Evolutionary conservation across 2,888 invertebrate species (phyloP), one percentile per base, ranked within the genome.

Genomic region (Macrophya annulata): DNA sequence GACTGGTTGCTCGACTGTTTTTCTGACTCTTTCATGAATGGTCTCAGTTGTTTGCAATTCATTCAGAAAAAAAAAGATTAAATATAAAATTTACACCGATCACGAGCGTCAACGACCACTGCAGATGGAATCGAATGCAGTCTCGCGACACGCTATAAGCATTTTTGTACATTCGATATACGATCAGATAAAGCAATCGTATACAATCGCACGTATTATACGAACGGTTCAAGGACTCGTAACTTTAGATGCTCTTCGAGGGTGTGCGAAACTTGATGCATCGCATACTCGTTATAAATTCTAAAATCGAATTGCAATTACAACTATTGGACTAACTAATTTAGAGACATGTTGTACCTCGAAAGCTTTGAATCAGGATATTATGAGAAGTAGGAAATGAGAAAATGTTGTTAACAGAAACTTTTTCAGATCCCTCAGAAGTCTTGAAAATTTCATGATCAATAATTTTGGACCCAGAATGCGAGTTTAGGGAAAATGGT

Each of bases 21-120:
- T 77, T 40, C 51, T n/a, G 4, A 55, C 51, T 77, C 21, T 77
- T 12, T 81, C 59, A 81, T 81, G 62, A 81, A 81, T 81, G 81
- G 81, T 59, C 81, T 37, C 25, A 37, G 31, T 62, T 62, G 81
- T 81, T 81, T 62, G 59, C 62, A 43, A 81, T 51, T 62, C 81
- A 62, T 59, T 81, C n/a, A 62, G 62, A 81, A 81, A 81, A 81
- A 76, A 51, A 21, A 81, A 43, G 21, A 62, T 81, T 62, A 40
- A 21, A 59, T 43, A 81, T 81, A 81, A 59, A 40, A n/a, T 31
- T 77, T 10, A n/a, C 51, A 31, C 51, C 31, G 55, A 62, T 81
- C 43, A 81, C 59, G 62, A 62, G 43, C 59, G 43, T 81, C 81
- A 81, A 43, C 81, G 59, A 81, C 62, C 43, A 43, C 37, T 17